Evolutionary conservation across 2,888 invertebrate genomes (phyloP).

Genomic region (Ischnura elegans): DNA sequence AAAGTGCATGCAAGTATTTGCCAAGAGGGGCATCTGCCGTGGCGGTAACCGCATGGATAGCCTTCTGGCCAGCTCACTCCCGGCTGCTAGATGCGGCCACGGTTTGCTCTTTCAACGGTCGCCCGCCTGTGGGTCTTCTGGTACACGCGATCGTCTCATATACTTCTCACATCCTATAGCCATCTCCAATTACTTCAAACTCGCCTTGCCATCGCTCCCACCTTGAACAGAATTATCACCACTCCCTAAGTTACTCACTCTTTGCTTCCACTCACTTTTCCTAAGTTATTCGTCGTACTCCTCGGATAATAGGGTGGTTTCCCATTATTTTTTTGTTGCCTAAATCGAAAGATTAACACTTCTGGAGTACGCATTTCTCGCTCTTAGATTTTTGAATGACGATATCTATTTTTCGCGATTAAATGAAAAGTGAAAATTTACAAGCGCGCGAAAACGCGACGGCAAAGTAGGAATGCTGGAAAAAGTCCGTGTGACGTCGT

Average conservation of each 20-base stretch:
- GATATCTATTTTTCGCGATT: no score
- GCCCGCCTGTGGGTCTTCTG: constrained; percentile 10
- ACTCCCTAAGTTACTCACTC: not conserved
- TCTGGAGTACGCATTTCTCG: no score
- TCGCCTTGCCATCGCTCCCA: not conserved
- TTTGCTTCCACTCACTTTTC: no score
- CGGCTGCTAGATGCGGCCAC: not conserved
- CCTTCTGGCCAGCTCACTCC: no score
- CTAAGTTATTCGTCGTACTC: not conserved
- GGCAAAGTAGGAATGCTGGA: no score
- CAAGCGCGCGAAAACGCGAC: no score
- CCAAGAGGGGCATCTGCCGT: constrained; percentile 28
- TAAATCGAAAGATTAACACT: no score
- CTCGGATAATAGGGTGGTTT: no score
- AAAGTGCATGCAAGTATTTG: not conserved
- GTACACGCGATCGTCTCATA: constrained; percentile 1
- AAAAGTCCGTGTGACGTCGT: no score
- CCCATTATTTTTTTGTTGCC: no score
- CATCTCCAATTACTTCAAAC: constrained; percentile 52
- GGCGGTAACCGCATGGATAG: constrained; percentile 36
- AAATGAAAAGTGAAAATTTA: no score
- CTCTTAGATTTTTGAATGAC: no score
- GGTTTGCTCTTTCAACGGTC: not conserved
- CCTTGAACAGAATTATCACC: not conserved
- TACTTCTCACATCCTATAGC: not conserved